Percentiles rank a stretch among this genome's conserved stretches.
These are phyloP conservation scores for Zele albiditarsus DNA, from an alignment of 2,888 invertebrate genomes.

Conservation along the genomic window DNA sequence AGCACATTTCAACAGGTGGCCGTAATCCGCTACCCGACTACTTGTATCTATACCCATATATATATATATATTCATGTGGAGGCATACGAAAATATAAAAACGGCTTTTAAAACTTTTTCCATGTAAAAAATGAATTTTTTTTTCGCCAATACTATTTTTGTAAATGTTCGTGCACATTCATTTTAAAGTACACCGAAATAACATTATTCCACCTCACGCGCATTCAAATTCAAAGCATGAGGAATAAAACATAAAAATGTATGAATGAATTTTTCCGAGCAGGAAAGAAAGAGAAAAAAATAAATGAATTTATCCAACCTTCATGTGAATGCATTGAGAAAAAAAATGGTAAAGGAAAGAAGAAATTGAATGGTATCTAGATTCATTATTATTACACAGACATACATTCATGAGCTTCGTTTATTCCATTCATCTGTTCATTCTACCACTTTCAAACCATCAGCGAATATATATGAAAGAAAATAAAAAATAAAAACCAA, in stretches of 20 bases:
- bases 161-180: background rate
- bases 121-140: background rate
- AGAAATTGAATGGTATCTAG: constrained; percentile 6
- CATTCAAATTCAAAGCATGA: background rate
- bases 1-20: constrained; percentile 36
- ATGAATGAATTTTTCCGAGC: background rate
- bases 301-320: background rate
- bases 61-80: background rate
- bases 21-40: constrained; percentile 18
- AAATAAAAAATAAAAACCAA: background rate
- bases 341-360: background rate
- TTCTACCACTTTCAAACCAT: background rate
- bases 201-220: background rate
- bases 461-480: background rate
- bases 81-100: background rate
- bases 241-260: background rate
- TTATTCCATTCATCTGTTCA: constrained; percentile 6
- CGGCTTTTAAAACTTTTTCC: background rate
- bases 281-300: background rate
- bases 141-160: background rate
- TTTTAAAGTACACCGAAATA: background rate
- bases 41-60: background rate
- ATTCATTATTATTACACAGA: background rate
- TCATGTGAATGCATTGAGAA: background rate
- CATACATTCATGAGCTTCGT: background rate